Evolutionary conservation across 92 coral and sea anemone species (phyloP), one percentile per base, ranked within the genome.

Genomic region (Desmophyllum pertusum): DNA sequence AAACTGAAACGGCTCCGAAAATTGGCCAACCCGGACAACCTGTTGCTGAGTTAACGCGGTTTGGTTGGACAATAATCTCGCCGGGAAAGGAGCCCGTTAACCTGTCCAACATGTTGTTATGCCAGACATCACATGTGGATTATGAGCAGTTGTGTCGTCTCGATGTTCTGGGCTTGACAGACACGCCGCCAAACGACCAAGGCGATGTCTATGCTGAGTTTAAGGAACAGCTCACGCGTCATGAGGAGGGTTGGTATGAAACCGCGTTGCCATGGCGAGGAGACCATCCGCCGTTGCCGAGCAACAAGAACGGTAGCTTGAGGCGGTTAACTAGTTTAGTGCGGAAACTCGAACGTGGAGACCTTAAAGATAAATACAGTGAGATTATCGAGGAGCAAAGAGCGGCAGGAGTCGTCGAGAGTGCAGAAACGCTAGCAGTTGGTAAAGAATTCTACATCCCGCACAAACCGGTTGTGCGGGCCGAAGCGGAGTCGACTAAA

Each of bases 401-500:
- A 67, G 40, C 75, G 72, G 81, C 29, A 66, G 91, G 86, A 19
- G 78, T 70, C 35, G 74, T 83, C 51, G 81, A 90, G 57, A 81
- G 23, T 48, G 86, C 84, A 62, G 87, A 82, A 11, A 36, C 51
- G 78, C 59, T 78, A 1, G 5, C 48, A 11, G 35, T 33, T 3
- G 81, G 78, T 4, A 46, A 75, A 75, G 88, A 90, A 38, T 87
- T 87, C 69, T 90, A 82, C 75, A 90, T 86, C 27, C 88, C 91
- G 39, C 88, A 90, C 80, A 90, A 86, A 75, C 81, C 84, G 10
- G 92, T 66, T n/a, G n/a, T n/a, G n/a, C n/a, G n/a, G n/a, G n/a
- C n/a, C n/a, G n/a, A n/a, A n/a, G n/a, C n/a, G n/a, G n/a, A n/a
- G n/a, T n/a, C n/a, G n/a, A n/a, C n/a, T n/a, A n/a, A n/a, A n/a